A percentile compares a stretch with the other conserved stretches of the same genome.
phyloP scores from a whole-genome alignment of 2,113 vertebrate genomes.

The Pollachius pollachius region DNA sequence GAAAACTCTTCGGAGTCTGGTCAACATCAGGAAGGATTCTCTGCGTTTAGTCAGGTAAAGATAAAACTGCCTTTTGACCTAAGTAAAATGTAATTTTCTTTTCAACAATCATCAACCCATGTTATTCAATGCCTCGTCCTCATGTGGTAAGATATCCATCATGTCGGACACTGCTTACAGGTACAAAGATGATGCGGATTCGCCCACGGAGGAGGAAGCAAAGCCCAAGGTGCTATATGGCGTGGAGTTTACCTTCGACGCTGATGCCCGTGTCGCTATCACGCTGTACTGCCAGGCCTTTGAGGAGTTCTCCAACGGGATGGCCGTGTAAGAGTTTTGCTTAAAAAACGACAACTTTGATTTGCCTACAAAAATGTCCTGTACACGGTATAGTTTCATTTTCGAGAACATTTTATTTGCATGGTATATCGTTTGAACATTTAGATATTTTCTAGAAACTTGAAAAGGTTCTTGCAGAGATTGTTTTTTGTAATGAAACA shows the following conservation, averaged over 20 bases:
- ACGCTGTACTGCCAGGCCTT: slow-evolving; percentile 95
- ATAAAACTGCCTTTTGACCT: background rate
- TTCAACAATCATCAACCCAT: too few relatives aligned
- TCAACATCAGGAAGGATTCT: slow-evolving; percentile 98
- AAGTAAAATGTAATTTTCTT: background rate
- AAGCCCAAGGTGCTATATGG: slow-evolving; percentile 92
- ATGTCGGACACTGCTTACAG: slow-evolving; percentile 55
- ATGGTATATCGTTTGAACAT: too few relatives aligned
- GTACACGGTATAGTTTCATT: too few relatives aligned
- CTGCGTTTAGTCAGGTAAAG: slow-evolving; percentile 89
- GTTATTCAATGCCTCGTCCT: too few relatives aligned
- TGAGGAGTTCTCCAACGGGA: slow-evolving; percentile 93
- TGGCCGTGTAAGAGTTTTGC: slow-evolving; percentile 84
- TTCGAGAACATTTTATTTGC: too few relatives aligned
- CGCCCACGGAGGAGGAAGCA: slow-evolving; percentile 80
- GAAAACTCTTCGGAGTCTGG: slow-evolving; percentile 93
- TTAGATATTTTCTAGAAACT: too few relatives aligned
- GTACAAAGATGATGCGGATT: slow-evolving; percentile 92
- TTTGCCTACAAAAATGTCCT: background rate
- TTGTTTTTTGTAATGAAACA: too few relatives aligned
- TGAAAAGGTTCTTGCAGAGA: too few relatives aligned
- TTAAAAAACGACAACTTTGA: background rate
- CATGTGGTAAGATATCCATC: too few relatives aligned
- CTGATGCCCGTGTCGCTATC: slow-evolving; percentile 93
- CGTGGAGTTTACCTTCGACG: slow-evolving; percentile 96